Evolutionary conservation across 2,888 invertebrate species (phyloP), one percentile per base, ranked within the genome.

Genomic region (Drosophila paranaensis): DNA sequence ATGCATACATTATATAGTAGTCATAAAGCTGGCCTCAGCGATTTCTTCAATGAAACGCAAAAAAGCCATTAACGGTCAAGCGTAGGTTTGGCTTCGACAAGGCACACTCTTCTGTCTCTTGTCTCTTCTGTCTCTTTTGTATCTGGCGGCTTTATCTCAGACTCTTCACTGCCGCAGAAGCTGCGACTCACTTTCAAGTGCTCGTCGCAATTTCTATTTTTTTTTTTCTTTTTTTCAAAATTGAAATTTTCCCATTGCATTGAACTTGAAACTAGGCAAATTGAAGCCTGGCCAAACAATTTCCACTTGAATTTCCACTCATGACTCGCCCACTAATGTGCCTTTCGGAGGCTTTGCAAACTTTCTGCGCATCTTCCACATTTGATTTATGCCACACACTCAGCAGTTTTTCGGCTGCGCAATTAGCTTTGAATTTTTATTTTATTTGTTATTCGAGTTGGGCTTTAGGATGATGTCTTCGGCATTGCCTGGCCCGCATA

Each of bases 31-130:
- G 42, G 37, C 27, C 40, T 20, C 9, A 37, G 20, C 40, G 70
- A 78, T 82, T 77, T 78, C 81, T 83, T 82, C 77, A 82, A 82
- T 85, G 81, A 87, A 86, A 87, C 90, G 86, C 88, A 88, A 87
- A 88, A 85, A 86, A 69, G 71, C 79, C 86, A 89, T 89, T 87
- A 87, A 86, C 75, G 77, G 67, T 77, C 77, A 81, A 63, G 86
- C 86, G 88, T 84, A 88, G 84, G 86, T 82, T 82, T 82, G 77
- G 27, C 50, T 71, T 71, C 73, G 74, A 79, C 85, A 81, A 77
- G 81, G 57, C 68, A 66, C 66, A 66, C 66, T 57, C 74, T 65
- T 61, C 51, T 43, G 68, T 58, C 13, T 14, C 20, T 39, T 43
- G 68, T 58, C 13, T 14, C 20, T 39, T 25, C 13, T 69, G 71